phyloP scores from a whole-genome alignment of 2,797 vertebrate species.

The Xenops minutus region DNA sequence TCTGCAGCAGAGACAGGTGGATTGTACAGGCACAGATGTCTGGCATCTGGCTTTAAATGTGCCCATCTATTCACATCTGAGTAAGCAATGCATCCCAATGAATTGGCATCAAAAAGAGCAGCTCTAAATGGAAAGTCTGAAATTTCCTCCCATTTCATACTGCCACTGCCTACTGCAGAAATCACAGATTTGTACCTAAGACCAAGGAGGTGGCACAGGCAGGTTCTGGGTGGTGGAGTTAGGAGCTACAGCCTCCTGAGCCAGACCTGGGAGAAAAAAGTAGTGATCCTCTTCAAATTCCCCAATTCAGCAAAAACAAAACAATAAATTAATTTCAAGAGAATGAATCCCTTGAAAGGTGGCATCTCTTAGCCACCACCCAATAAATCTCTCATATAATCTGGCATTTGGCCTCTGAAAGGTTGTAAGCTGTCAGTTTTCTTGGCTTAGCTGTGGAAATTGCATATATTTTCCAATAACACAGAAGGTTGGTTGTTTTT shows the following conservation, averaged over 20 bases:
- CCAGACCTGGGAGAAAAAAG: neutral
- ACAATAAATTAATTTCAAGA: neutral
- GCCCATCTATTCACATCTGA: neutral
- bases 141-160: neutral
- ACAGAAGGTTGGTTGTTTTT: neutral
- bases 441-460: neutral
- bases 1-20: neutral
- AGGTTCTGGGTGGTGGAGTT: neutral
- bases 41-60: constrained; percentile 27
- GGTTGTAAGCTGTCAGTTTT: neutral
- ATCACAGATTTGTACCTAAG: neutral
- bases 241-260: neutral
- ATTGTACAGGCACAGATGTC: constrained; percentile 3
- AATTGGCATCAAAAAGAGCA: neutral
- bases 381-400: neutral
- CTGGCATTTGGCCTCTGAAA: neutral
- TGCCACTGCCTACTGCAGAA: neutral
- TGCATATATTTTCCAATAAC: neutral
- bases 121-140: neutral
- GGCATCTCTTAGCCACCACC: neutral
- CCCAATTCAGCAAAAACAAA: neutral
- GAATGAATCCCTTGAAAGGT: neutral
- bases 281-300: neutral
- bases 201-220: neutral
- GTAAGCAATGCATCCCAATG: neutral